Evolutionary conservation across 2,113 vertebrate genomes (phyloP).

Genomic region (Mus musculus): GRCm39 chr14:10517501-10518000

Average conservation of each 20-base stretch:
- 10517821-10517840: neutral
- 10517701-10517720: neutral
- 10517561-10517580: neutral
- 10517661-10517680: neutral
- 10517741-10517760: too few species aligned
- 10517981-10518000: neutral
- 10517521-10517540: too few species aligned
- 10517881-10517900: neutral
- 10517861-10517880: neutral
- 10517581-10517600: neutral
- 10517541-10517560: neutral
- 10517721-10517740: too few species aligned
- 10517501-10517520: neutral
- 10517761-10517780: neutral
- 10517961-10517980: neutral
- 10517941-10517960: neutral
- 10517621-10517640: too few species aligned
- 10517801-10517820: neutral
- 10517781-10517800: neutral
- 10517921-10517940: too few species aligned
- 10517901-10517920: neutral
- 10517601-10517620: too few species aligned
- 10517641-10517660: too few species aligned
- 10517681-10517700: neutral
- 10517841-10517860: neutral